These are phyloP conservation scores for Apoda limacodes DNA, from an alignment of 2,888 invertebrate species.

Conservation along the genomic window DNA sequence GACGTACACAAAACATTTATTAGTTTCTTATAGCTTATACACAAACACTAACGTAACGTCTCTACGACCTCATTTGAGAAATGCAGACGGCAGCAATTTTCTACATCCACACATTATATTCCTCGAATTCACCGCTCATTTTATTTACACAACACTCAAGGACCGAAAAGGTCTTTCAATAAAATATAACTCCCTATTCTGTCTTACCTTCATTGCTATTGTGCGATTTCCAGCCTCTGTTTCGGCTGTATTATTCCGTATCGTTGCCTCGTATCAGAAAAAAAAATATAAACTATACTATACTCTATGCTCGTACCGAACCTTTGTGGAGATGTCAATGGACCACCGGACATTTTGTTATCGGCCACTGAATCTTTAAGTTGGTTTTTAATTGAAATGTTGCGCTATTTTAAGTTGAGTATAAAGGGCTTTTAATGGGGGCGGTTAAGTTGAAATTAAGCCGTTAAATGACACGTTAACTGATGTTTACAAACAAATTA, in stretches of 20 bases:
- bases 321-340: slow-evolving; percentile 39
- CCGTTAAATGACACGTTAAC: slow-evolving; percentile 43
- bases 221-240: slow-evolving; percentile 35
- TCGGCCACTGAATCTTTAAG: slow-evolving; percentile 33
- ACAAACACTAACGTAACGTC: too few species aligned
- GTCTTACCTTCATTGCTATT: slow-evolving; percentile 46
- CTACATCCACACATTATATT: slow-evolving; percentile 56
- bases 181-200: slow-evolving; percentile 65
- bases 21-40: too few species aligned
- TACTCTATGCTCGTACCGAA: slow-evolving; percentile 23
- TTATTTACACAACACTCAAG: slow-evolving; percentile 67
- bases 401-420: slow-evolving; percentile 29
- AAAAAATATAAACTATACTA: slow-evolving; percentile 23
- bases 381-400: slow-evolving; percentile 46
- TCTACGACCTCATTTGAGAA: too few species aligned
- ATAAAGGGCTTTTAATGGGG: slow-evolving; percentile 25
- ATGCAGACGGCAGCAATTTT: slow-evolving; percentile 37
- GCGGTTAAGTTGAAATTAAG: slow-evolving; percentile 25
- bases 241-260: slow-evolving; percentile 43
- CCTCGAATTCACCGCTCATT: slow-evolving; percentile 40
- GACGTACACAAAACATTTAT: too few species aligned
- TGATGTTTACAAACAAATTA: slow-evolving; percentile 41
- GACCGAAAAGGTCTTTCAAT: slow-evolving; percentile 63
- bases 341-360: slow-evolving; percentile 51
- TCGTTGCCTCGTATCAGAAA: slow-evolving; percentile 32